These are phyloP conservation scores for Aradophagus sp. DNA, from an alignment of 1,140 invertebrate genomes.

Conservation along the genomic window DNA sequence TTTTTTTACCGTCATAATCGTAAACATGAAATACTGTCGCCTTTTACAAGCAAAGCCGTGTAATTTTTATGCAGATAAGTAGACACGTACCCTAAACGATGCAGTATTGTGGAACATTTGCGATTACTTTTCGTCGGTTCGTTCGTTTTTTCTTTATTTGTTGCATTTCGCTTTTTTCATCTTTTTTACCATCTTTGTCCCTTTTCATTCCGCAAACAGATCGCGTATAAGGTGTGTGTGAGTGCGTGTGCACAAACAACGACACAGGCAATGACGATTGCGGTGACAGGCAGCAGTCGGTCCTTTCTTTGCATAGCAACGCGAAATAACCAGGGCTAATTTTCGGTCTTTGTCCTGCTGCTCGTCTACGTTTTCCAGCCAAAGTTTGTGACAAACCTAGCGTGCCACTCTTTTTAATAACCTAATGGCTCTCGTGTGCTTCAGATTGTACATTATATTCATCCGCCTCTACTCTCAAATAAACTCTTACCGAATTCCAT, in stretches of 20 bases:
- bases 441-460: slow-evolving; percentile 60
- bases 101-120: slow-evolving; percentile 31
- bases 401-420: slow-evolving; percentile 70
- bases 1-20: too few relatives aligned
- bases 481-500: slow-evolving; percentile 47
- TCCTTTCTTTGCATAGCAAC: slow-evolving; percentile 59
- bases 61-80: too few relatives aligned
- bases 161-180: slow-evolving; percentile 3
- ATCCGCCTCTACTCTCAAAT: slow-evolving; percentile 53
- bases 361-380: slow-evolving; percentile 50
- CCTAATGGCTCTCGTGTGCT: slow-evolving; percentile 72
- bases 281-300: slow-evolving; percentile 34
- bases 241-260: slow-evolving; percentile 25
- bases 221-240: too few relatives aligned
- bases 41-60: too few relatives aligned
- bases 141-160: slow-evolving; percentile 42
- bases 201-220: slow-evolving; percentile 9
- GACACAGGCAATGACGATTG: slow-evolving; percentile 35
- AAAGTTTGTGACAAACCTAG: slow-evolving; percentile 62
- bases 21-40: too few relatives aligned
- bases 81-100: slow-evolving; percentile 28
- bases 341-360: slow-evolving; percentile 66
- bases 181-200: slow-evolving; percentile 29
- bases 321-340: slow-evolving; percentile 69
- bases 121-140: slow-evolving; percentile 42